Percentiles rank a stretch among this genome's conserved stretches.
Conservation (phyloP, 2,888 invertebrate species). For the Erebia palarica region DNA sequence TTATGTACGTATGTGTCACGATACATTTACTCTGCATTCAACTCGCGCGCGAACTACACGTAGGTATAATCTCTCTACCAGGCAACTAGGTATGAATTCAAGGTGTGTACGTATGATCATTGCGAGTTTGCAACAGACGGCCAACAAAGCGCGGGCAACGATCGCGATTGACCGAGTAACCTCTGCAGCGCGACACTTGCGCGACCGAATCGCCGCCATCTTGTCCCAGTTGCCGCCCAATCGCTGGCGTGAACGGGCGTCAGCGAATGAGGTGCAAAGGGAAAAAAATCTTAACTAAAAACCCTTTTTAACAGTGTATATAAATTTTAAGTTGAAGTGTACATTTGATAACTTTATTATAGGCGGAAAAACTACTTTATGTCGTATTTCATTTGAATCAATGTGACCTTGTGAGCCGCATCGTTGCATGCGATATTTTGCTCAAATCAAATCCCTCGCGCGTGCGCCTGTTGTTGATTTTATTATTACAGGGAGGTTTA, state of each 20-base stretch:
- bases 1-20: too few relatives aligned
- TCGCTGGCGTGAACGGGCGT: conserved; percentile 38
- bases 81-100: too few relatives aligned
- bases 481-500: too few relatives aligned
- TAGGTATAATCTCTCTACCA: too few relatives aligned
- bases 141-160: neutral
- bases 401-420: neutral
- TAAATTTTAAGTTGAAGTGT: neutral
- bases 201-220: conserved; percentile 52
- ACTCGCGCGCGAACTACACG: too few relatives aligned
- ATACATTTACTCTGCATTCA: too few relatives aligned
- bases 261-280: neutral
- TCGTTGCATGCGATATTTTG: too few relatives aligned
- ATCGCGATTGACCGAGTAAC: neutral
- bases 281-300: neutral
- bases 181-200: conserved; percentile 52
- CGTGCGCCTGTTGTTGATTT: too few relatives aligned
- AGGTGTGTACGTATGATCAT: too few relatives aligned
- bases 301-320: neutral
- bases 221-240: conserved; percentile 55
- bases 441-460: too few relatives aligned
- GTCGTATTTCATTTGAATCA: neutral
- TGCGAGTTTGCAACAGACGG: neutral
- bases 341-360: neutral
- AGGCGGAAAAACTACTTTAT: neutral